Base-by-base conservation (phyloP, 2,113 vertebrate genomes). In the Benitochromis conjunctus region DNA sequence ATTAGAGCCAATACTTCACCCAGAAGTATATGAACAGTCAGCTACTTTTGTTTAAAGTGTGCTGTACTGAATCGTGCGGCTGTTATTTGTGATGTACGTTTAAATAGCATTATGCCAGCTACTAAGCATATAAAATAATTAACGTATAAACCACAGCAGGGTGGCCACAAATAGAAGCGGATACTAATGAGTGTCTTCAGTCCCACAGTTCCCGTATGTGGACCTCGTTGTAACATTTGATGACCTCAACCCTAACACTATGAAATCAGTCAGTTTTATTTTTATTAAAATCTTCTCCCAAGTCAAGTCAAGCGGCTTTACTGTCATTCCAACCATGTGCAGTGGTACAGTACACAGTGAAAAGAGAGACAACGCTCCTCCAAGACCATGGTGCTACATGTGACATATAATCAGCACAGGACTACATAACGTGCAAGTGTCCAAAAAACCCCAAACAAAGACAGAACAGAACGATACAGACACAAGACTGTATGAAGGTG, bases 391-490 rank as follows among this genome's bases (percentile, higher is more conserved):
- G 57, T 60, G 16, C 9, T 60, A 60, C 9, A 60, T 19, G 1
- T 19, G 29, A 34, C 57, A 34, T n/a, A n/a, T n/a, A 4, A 60
- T 14, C 18, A 60, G 34, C 57, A 31, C 57, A 2, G 57, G 57
- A 60, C 57, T 60, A 31, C 29, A 60, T 26, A 60, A 1, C 9
- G 26, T 60, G 26, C 57, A 60, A 60, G 26, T 60, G 8, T 18
- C 18, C 21, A 26, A 5, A 0, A 0, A 0, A 5, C 24, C 26
- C 36, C 0, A 60, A 60, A 18, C 26, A 60, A 31, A 60, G 29
- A 60, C 57, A 1, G 57, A 60, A 18, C 1, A 1, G 1, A 10
- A 34, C 3, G 0, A 6, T 60, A 60, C 3, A 60, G 29, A 10
- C 29, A 60, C 29, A 10, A n/a, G n/a, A n/a, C n/a, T n/a, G n/a